phyloP scores from a whole-genome alignment of 2,113 vertebrate species.

The Epinephelus cyanopodus region DNA sequence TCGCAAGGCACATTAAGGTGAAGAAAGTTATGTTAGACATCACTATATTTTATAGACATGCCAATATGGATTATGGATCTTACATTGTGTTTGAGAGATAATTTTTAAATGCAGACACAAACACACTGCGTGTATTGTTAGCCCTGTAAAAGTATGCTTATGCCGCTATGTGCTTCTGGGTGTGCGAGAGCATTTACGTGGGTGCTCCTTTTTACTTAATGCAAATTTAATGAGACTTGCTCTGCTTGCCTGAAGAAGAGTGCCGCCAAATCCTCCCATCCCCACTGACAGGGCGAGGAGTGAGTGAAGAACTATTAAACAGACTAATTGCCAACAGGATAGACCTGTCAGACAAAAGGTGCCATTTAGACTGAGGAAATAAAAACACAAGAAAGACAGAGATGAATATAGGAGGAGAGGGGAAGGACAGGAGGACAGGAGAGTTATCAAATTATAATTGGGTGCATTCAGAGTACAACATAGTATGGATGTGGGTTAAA shows the following conservation, averaged over 20 bases:
- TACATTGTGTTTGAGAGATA: background rate
- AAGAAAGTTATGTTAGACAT: background rate
- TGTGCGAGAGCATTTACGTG: conserved; percentile 24
- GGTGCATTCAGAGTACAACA: background rate
- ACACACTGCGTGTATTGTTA: conserved; percentile 10
- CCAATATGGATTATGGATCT: background rate
- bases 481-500: background rate
- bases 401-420: background rate
- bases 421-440: background rate
- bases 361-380: conserved; percentile 28
- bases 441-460: background rate
- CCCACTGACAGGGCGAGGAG: conserved; percentile 74
- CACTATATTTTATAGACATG: conserved; percentile 1
- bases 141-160: conserved; percentile 7
- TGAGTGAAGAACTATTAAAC: conserved; percentile 85
- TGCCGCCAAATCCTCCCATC: conserved; percentile 80
- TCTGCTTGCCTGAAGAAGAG: conserved; percentile 80
- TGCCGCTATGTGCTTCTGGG: conserved; percentile 34
- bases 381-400: background rate
- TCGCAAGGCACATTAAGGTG: conserved; percentile 6
- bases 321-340: conserved; percentile 78
- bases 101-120: background rate
- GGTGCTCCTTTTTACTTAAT: conserved; percentile 67
- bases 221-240: conserved; percentile 84
- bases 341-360: conserved; percentile 16